Evolutionary conservation across 2,888 invertebrate species (phyloP), one percentile per base, ranked within the genome.

Genomic region (Acholoe squamosa): DNA sequence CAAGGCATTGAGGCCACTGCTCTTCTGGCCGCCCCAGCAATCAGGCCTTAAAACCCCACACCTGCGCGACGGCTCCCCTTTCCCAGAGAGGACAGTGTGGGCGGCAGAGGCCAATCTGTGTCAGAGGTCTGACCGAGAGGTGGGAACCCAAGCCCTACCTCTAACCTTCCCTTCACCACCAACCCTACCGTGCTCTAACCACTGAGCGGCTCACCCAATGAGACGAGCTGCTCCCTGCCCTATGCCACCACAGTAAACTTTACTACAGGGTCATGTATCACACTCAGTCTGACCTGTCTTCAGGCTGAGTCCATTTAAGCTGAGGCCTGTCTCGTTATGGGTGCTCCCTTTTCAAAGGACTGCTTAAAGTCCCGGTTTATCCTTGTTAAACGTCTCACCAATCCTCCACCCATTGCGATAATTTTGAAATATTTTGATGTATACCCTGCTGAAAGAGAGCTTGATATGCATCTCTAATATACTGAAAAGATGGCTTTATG

Each of bases 31-130:
- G 86, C 54, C 86, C 31, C 28, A 7, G 52, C 86, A 86, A 86
- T 86, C 86, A 86, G 86, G 56, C 86, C 86, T 52, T 86, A 86
- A 86, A 86, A 54, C 84, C 7, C 86, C 86, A 86, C 86, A 86
- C 86, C 86, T 86, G 86, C 86, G 86, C 86, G 86, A 12, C 25
- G 28, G 52, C 86, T 86, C 86, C 19, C 16, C n/a, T 86, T 86
- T 86, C 86, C 86, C 86, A 86, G 54, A 54, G 19, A 52, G 86
- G 86, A 54, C 86, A 86, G 19, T 86, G 52, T 25, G 54, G 19
- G 34, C 5, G n/a, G 56, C 14, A 10, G 22, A 14, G 52, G 43
- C n/a, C n/a, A n/a, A 7, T 34, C 84, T 84, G 84, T 84, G 52
- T 84, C 43, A 52, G 84, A 84, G 84, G 22, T 25, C 16, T 14